phyloP scores from a whole-genome alignment of 2,797 vertebrate species.

The Urosaurus nigricauda region DNA sequence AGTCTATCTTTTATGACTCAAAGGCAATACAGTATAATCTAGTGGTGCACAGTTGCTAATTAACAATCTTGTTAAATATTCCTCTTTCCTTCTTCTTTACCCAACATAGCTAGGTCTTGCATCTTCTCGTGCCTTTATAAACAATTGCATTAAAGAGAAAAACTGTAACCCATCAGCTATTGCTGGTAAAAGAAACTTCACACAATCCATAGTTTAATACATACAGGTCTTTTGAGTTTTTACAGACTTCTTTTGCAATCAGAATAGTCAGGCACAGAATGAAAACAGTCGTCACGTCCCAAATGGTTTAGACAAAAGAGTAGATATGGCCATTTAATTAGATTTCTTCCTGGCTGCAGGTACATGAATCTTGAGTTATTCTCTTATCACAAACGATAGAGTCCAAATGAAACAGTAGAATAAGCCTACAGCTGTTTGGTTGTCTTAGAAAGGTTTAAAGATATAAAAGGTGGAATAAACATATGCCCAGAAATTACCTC shows the following conservation, averaged over 20 bases:
- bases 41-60: constrained; percentile 20
- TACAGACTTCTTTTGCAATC: background rate
- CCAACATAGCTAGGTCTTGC: background rate
- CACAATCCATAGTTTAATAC: background rate
- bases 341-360: background rate
- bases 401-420: background rate
- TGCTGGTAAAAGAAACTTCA: background rate
- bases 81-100: rapidly evolving
- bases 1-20: background rate
- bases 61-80: constrained; percentile 1
- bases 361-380: background rate
- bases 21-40: background rate
- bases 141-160: background rate
- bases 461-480: background rate
- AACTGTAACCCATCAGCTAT: background rate
- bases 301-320: background rate
- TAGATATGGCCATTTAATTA: background rate
- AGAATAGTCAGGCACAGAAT: background rate
- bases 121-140: background rate
- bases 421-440: background rate
- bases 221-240: background rate
- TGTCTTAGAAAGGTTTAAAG: background rate
- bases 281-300: background rate
- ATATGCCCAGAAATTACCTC: background rate
- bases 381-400: background rate